Conservation (phyloP, 2,113 vertebrate species). For the Acanthochromis polyacanthus region DNA sequence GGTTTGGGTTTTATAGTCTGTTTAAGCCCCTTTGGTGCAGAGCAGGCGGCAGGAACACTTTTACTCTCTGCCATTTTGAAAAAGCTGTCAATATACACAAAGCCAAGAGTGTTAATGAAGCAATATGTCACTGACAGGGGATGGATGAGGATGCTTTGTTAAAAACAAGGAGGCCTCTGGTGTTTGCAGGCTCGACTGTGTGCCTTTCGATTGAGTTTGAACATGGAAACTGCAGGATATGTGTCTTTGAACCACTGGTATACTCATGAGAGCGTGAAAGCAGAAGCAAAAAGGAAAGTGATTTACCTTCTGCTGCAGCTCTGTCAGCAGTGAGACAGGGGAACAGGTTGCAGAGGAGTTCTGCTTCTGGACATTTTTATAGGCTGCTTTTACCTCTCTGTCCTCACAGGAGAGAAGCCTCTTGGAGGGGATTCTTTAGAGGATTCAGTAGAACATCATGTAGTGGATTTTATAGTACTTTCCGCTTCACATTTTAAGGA, state of each 20-base stretch:
- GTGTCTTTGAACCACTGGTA: slow-evolving; percentile 21
- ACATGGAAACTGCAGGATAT: slow-evolving; percentile 41
- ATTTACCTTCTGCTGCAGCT: slow-evolving; percentile 58
- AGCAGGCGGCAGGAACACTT: slow-evolving; percentile 41
- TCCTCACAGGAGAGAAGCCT: slow-evolving; percentile 34
- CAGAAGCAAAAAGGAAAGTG: slow-evolving; percentile 41
- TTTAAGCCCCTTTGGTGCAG: slow-evolving; percentile 60
- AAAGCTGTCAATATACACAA: slow-evolving; percentile 61
- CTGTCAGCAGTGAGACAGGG: slow-evolving; percentile 39
- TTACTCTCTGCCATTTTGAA: slow-evolving; percentile 64
- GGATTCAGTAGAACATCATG: slow-evolving; percentile 56
- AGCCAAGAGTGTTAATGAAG: slow-evolving; percentile 68
- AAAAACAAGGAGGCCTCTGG: slow-evolving; percentile 50
- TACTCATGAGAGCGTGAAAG: slow-evolving; percentile 47
- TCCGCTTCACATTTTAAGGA: slow-evolving; percentile 64
- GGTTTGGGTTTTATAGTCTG: slow-evolving; percentile 37
- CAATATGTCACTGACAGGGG: slow-evolving; percentile 50
- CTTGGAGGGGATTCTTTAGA: slow-evolving; percentile 44
- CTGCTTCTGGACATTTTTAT: slow-evolving; percentile 56
- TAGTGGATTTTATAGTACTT: slow-evolving; percentile 52
- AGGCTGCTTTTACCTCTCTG: slow-evolving; percentile 43
- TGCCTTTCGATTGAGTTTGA: slow-evolving; percentile 44
- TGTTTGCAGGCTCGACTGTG: slow-evolving; percentile 13
- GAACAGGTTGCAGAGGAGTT: slow-evolving; percentile 49
- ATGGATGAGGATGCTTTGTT: slow-evolving; percentile 53